phyloP scores from a whole-genome alignment of 1,140 invertebrate species.

The Danaus plexippus region DNA sequence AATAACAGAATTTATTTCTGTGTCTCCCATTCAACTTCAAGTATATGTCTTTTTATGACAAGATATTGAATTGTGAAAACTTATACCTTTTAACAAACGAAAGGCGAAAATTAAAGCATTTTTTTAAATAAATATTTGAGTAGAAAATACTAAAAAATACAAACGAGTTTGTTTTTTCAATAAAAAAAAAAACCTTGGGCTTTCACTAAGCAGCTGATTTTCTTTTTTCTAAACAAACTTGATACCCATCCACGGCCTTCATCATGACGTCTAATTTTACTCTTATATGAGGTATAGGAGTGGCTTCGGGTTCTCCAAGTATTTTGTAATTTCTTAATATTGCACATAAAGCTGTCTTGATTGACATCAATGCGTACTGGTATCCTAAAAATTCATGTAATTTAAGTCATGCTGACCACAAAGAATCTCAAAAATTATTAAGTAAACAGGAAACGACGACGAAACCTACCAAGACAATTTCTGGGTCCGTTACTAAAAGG shows the following conservation, averaged over 20 bases:
- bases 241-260: constrained; percentile 42
- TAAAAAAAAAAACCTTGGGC: background rate
- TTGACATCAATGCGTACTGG: constrained; percentile 62
- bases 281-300: constrained; percentile 32
- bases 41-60: too few species aligned
- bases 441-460: constrained; percentile 1
- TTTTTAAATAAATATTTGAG: too few species aligned
- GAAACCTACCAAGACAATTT: constrained; percentile 73
- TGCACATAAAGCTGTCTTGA: constrained; percentile 51
- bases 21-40: too few species aligned
- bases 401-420: too few species aligned
- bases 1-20: too few species aligned
- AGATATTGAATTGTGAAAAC: too few species aligned
- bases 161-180: background rate
- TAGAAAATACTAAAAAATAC: too few species aligned
- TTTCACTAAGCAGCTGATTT: constrained; percentile 2
- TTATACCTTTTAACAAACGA: too few species aligned
- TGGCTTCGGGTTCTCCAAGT: constrained; percentile 26
- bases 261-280: constrained; percentile 51
- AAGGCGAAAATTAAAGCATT: too few species aligned
- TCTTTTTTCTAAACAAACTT: constrained; percentile 34
- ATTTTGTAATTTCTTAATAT: constrained; percentile 48
- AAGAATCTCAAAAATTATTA: too few species aligned
- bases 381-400: constrained; percentile 40
- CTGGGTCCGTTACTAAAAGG: constrained; percentile 76